Evolutionary conservation across 2,888 invertebrate species (phyloP).

Genomic region (Hydraecia micacea): DNA sequence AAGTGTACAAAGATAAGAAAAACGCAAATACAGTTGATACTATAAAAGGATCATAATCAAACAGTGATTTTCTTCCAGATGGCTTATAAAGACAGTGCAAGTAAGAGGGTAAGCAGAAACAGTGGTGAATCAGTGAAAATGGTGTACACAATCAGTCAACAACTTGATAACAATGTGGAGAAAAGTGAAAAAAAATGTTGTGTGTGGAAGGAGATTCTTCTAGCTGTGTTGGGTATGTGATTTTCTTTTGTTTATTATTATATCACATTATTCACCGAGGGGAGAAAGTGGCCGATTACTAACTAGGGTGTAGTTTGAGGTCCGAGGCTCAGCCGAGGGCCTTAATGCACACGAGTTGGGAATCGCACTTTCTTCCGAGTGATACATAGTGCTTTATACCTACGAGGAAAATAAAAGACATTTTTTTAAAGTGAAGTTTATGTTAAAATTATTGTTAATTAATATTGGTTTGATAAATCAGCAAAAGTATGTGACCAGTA

Average conservation of each 20-base stretch:
- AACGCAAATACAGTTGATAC: conserved; percentile 38
- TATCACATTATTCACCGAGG: too few relatives aligned
- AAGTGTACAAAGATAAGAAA: conserved; percentile 40
- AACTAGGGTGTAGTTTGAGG: too few relatives aligned
- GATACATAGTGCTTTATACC: too few relatives aligned
- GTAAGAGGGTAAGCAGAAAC: conserved; percentile 21
- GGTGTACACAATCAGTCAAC: conserved; percentile 72
- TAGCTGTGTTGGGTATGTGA: conserved; percentile 76
- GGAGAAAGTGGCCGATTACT: too few relatives aligned
- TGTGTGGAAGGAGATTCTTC: conserved; percentile 71
- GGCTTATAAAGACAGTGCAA: conserved; percentile 31
- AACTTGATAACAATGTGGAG: conserved; percentile 39
- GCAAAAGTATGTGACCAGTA: too few relatives aligned
- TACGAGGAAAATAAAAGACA: too few relatives aligned
- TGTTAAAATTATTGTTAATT: too few relatives aligned
- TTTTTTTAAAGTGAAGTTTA: too few relatives aligned
- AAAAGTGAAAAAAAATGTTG: conserved; percentile 59
- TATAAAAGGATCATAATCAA: conserved; percentile 50
- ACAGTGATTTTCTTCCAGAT: conserved; percentile 45
- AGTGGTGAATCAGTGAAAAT: conserved; percentile 64
- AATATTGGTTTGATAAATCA: too few relatives aligned
- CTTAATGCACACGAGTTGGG: too few relatives aligned
- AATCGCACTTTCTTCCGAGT: too few relatives aligned
- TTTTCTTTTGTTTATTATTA: neutral
- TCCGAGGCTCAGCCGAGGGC: too few relatives aligned